Base-by-base conservation (phyloP, 1,140 invertebrate species). In the Ceratina australensis region DNA sequence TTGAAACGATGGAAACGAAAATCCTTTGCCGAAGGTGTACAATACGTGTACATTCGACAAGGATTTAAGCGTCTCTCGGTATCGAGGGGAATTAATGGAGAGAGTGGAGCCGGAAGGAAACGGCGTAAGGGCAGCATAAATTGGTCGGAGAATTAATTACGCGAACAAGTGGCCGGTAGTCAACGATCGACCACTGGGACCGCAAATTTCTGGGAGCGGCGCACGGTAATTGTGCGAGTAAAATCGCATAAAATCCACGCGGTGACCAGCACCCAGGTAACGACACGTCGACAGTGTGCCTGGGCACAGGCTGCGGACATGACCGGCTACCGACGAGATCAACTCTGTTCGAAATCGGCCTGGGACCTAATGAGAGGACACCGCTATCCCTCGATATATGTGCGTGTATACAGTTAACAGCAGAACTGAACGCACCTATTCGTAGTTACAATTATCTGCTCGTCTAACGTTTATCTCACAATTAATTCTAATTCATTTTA, bases 211-310 rank as follows among this genome's bases (percentile, higher is more conserved):
- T 64, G 15, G 42, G 26, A 42, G 1, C 13, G 24, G 47, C 18
- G 47, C 33, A 49, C 5, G 66, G 78, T 87, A 88, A 89, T 88
- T 86, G 87, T 80, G 68, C 82, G 76, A 78, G 86, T 89, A 87
- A 89, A 89, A 84, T 88, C 66, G 71, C 73, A 82, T 85, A 80
- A 82, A 79, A 80, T 83, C 78, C 64, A 72, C 78, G 64, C 61
- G 69, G 67, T 85, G 84, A 78, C 83, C 72, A 81, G 74, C 49
- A 67, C 72, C 61, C 72, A 78, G 28, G 68, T 83, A 73, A 83
- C 67, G 64, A 24, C 52, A 61, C 71, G 57, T 73, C 69, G 71
- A 71, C 76, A 78, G 63, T 54, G 42, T 56, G 49, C 64, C 52
- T 72, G 61, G 64, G 10, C 66, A 52, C 59, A 71, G 42, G 49